Evolutionary conservation across 2,113 vertebrate genomes (phyloP).

Genomic region (Condylura cristata): DNA sequence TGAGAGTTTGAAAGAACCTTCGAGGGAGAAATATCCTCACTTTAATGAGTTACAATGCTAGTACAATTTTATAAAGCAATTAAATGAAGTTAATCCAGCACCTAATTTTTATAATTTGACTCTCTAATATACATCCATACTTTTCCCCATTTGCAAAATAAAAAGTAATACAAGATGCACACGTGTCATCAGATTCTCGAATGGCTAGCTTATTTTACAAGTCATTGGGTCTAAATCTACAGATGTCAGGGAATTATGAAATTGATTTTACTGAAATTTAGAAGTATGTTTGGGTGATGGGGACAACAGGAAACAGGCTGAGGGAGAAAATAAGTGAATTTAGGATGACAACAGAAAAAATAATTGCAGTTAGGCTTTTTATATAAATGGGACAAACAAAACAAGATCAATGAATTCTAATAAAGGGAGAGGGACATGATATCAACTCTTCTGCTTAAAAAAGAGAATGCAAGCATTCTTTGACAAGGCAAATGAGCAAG

Average conservation of each 20-base stretch:
- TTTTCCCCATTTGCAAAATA: neutral
- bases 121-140: neutral
- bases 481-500: constrained; percentile 15
- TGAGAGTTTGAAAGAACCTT: constrained; percentile 46
- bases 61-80: constrained; percentile 58
- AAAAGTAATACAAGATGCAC: neutral
- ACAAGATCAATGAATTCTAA: neutral
- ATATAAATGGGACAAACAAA: neutral
- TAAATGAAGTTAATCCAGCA: constrained; percentile 6
- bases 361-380: neutral
- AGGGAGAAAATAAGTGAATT: neutral
- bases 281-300: neutral
- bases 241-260: neutral
- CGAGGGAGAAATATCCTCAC: neutral
- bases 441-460: neutral
- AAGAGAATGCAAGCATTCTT: neutral
- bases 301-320: neutral
- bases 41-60: constrained; percentile 54
- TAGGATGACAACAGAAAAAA: neutral
- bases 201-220: neutral
- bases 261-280: neutral
- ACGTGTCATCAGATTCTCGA: neutral
- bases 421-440: neutral
- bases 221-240: neutral
- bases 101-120: neutral